phyloP scores from a whole-genome alignment of 2,113 vertebrate species.

The Colistium nudipinnis region DNA sequence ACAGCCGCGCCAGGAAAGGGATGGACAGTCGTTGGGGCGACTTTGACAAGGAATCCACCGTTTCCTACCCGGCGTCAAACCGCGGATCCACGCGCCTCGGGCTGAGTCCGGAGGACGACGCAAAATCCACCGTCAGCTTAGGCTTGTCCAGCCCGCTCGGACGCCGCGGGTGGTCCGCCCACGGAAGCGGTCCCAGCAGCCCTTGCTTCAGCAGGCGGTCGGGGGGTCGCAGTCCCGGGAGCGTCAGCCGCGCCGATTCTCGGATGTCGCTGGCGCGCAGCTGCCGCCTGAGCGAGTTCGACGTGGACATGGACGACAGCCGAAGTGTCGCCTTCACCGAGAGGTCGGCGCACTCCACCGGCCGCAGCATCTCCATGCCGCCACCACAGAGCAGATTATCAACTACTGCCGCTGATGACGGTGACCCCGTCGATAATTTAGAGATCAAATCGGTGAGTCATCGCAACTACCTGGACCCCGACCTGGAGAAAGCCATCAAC shows the following conservation, averaged over 20 bases:
- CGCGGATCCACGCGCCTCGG: slow-evolving; percentile 80
- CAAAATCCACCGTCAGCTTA: slow-evolving; percentile 83
- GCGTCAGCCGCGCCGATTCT: slow-evolving; percentile 82
- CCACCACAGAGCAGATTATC: slow-evolving; percentile 84
- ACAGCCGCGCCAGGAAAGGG: slow-evolving; percentile 80
- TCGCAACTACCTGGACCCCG: slow-evolving; percentile 91
- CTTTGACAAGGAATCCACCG: slow-evolving; percentile 82
- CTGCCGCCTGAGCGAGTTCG: slow-evolving; percentile 85
- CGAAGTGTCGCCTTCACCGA: slow-evolving; percentile 82
- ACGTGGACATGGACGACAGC: slow-evolving; percentile 79
- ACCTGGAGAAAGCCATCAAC: slow-evolving; percentile 93
- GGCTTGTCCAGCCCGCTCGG: slow-evolving; percentile 82
- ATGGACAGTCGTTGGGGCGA: slow-evolving; percentile 88
- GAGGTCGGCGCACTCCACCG: slow-evolving; percentile 75
- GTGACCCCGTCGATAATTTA: slow-evolving; percentile 46
- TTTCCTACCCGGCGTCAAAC: slow-evolving; percentile 81
- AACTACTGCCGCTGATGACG: slow-evolving; percentile 1
- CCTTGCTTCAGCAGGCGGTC: slow-evolving; percentile 76
- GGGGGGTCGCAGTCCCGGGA: slow-evolving; percentile 75
- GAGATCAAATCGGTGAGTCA: slow-evolving; percentile 81
- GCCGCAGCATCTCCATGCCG: slow-evolving; percentile 92
- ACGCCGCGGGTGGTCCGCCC: slow-evolving; percentile 51
- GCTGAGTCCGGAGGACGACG: slow-evolving; percentile 81
- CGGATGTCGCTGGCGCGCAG: slow-evolving; percentile 84
- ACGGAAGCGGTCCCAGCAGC: slow-evolving; percentile 71